Evolutionary conservation across 2,113 vertebrate genomes (phyloP), one percentile per base, ranked within the genome.

Genomic region (Castor canadensis): DNA sequence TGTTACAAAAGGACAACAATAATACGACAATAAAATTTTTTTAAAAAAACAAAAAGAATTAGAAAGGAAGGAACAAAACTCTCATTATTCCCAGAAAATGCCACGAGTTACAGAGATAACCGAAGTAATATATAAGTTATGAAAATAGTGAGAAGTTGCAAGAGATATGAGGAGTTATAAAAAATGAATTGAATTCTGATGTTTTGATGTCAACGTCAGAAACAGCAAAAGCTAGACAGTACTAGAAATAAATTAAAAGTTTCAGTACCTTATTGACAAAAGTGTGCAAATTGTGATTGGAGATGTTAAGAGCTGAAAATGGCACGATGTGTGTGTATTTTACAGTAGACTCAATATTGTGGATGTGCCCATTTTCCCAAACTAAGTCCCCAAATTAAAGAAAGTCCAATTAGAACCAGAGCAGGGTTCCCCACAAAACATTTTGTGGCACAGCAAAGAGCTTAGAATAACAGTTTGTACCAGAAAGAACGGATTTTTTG

Each of bases 331-430:
- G n/a, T n/a, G n/a, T n/a, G n/a, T n/a, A n/a, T n/a, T n/a, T n/a
- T n/a, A n/a, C n/a, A n/a, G n/a, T 4, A 6, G 52, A n/a, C 9
- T 6, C 28, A 0, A 0, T n/a, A 8, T 1, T 22, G 17, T 10
- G 32, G 20, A 1, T 0, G 7, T 0, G 0, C 9, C 9, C 30
- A n/a, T 38, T 43, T 62, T 5, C 22, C n/a, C 26, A n/a, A 60
- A 12, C n/a, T 77, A 26, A 32, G 3, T 15, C 15, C 2, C 3
- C 15, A 11, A 19, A 58, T 30, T 1, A 13, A 16, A 62, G 56
- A 20, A 54, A 24, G 24, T 22, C 32, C 8, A 1, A 5, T 0
- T 22, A 26, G 2, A 43, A 19, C 2, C 16, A 28, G 5, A 3
- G 6, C 10, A 26, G n/a, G 1, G 35, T 1, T 35, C n/a, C 10